phyloP scores from a whole-genome alignment of 2,113 vertebrate species.

The Phocoena phocoena region DNA sequence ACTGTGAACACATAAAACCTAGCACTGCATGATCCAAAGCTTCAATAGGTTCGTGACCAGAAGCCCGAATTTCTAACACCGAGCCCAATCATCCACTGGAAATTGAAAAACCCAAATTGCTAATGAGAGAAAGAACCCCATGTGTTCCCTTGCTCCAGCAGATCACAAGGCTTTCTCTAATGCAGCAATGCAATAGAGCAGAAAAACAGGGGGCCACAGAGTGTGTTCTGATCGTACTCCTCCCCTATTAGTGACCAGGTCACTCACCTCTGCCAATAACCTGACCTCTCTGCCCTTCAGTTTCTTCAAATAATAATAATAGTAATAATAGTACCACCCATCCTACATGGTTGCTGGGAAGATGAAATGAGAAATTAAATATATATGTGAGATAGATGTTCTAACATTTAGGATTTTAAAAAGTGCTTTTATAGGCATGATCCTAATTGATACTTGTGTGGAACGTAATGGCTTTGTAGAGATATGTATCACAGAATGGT shows the following conservation, averaged over 20 bases:
- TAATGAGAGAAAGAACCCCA: background rate
- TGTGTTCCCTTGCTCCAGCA: background rate
- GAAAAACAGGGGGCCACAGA: background rate
- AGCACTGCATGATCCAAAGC: background rate
- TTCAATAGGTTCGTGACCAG: background rate
- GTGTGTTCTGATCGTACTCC: background rate
- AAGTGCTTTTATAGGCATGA: background rate
- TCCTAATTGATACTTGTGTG: background rate
- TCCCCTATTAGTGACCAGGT: background rate
- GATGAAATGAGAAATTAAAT: conserved; percentile 7
- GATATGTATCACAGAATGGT: background rate
- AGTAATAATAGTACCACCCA: background rate
- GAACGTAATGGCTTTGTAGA: background rate
- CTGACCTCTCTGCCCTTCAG: background rate
- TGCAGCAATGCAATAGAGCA: rapidly evolving
- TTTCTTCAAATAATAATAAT: background rate
- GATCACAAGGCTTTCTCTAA: background rate
- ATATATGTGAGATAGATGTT: background rate
- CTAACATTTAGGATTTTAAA: background rate
- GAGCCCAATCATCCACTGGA: background rate
- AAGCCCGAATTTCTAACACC: background rate
- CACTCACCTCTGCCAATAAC: background rate
- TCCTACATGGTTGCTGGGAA: background rate
- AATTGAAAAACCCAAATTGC: conserved; percentile 38
- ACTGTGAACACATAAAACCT: background rate